Evolutionary conservation across 2,888 invertebrate species (phyloP).

Genomic region (Acleris sparsana): DNA sequence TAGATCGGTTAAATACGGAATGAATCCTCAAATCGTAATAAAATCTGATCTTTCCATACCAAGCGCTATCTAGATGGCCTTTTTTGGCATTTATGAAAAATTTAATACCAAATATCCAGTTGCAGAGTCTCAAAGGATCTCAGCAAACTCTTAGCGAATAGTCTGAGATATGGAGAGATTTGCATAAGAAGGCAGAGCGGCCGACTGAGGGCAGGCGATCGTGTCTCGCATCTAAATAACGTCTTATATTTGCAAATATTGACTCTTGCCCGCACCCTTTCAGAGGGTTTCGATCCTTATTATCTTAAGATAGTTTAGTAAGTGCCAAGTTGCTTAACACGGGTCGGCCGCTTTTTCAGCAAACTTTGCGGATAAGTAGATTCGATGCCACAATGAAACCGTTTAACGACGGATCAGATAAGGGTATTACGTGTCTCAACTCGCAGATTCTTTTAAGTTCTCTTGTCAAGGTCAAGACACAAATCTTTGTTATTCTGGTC

Average conservation of each 20-base stretch:
- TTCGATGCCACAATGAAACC: slow-evolving; percentile 41
- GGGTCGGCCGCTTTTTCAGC: slow-evolving; percentile 55
- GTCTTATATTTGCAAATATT: slow-evolving; percentile 82
- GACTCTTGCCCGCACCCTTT: slow-evolving; percentile 76
- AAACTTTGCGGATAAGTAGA: slow-evolving; percentile 45
- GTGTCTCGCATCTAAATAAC: slow-evolving; percentile 81
- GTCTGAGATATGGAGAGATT: slow-evolving; percentile 71
- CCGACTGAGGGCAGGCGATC: slow-evolving; percentile 66
- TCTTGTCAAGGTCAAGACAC: slow-evolving; percentile 15
- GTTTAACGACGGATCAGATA: slow-evolving; percentile 42
- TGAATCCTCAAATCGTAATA: neutral
- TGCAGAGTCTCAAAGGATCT: slow-evolving; percentile 63
- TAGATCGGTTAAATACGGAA: too few relatives aligned
- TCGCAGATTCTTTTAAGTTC: slow-evolving; percentile 29
- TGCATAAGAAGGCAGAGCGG: slow-evolving; percentile 73
- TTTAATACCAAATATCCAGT: slow-evolving; percentile 67
- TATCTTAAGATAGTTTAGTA: slow-evolving; percentile 74
- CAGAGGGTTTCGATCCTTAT: slow-evolving; percentile 70
- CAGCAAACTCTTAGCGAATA: slow-evolving; percentile 73
- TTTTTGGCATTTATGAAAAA: slow-evolving; percentile 72
- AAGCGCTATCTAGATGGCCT: neutral
- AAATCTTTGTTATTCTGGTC: neutral
- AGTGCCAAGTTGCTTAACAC: slow-evolving; percentile 65
- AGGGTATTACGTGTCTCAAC: slow-evolving; percentile 40
- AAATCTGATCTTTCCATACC: neutral